Evolutionary conservation across 2,888 invertebrate genomes (phyloP).

Genomic region (Sminthurides aquaticus): DNA sequence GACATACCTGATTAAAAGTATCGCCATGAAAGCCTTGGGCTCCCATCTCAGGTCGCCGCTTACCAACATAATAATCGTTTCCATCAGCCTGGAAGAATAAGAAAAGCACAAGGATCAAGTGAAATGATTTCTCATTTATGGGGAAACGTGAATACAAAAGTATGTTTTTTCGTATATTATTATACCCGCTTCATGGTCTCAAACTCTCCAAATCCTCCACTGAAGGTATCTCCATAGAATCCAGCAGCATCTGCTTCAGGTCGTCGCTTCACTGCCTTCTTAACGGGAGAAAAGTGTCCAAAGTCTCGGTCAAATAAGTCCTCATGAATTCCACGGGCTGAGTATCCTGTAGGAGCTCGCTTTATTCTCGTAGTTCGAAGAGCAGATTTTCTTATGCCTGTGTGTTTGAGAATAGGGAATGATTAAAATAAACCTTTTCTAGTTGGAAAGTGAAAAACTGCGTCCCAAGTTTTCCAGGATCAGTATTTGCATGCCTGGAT

Average conservation of each 20-base stretch:
- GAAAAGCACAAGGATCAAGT: background rate
- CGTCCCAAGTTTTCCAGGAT: no score
- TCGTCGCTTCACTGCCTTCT: constrained; percentile 39
- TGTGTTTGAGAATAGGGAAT: background rate
- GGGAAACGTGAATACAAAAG: no score
- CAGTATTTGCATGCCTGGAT: background rate
- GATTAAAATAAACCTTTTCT: background rate
- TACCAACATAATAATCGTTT: background rate
- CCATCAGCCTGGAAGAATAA: constrained; percentile 11
- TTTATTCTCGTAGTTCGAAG: constrained; percentile 37
- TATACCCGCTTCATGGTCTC: constrained; percentile 42
- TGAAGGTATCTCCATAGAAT: constrained; percentile 32
- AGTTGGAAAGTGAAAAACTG: background rate
- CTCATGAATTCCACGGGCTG: constrained; percentile 43
- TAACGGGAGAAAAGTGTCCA: constrained; percentile 43
- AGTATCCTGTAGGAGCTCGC: constrained; percentile 42
- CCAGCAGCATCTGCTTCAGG: constrained; percentile 42
- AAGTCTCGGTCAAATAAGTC: constrained; percentile 42
- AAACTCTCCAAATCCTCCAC: constrained; percentile 43
- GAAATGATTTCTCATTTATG: background rate
- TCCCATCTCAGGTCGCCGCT: constrained; percentile 37
- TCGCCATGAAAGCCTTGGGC: constrained; percentile 39
- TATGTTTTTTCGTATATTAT: no score
- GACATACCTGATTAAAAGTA: constrained; percentile 33
- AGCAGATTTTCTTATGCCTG: constrained; percentile 11